Evolutionary conservation across 2,797 vertebrate species (phyloP).

Genomic region (Tapirus indicus): DNA sequence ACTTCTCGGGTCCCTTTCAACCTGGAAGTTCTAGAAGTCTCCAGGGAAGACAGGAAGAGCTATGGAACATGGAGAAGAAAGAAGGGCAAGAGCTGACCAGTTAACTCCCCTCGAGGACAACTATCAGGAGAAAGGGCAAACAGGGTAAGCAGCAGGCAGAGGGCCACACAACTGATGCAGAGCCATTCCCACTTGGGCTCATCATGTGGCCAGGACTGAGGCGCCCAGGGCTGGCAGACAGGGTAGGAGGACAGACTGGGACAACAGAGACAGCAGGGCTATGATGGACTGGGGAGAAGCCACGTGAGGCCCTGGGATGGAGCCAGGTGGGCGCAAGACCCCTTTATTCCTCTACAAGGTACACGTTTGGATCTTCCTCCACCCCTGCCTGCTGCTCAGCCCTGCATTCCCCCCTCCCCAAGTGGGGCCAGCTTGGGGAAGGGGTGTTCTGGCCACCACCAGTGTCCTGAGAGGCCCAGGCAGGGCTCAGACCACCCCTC

Average conservation of each 20-base stretch:
- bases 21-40: constrained; percentile 16
- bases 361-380: background rate
- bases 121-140: background rate
- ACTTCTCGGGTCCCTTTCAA: background rate
- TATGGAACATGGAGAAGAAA: background rate
- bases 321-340: background rate
- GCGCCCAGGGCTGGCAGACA: background rate
- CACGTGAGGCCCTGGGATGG: background rate
- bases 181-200: background rate
- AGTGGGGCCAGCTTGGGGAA: background rate
- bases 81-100: background rate
- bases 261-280: background rate
- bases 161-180: background rate
- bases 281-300: background rate
- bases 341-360: background rate
- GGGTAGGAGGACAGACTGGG: background rate
- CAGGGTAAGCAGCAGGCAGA: background rate
- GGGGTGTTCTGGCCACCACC: background rate
- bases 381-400: background rate
- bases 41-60: background rate
- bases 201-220: background rate
- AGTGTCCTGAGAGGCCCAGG: background rate
- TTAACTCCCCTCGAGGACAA: background rate
- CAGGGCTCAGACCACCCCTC: background rate
- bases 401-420: background rate